phyloP scores from a whole-genome alignment of 2,797 vertebrate genomes.

The Myotis myotis region DNA sequence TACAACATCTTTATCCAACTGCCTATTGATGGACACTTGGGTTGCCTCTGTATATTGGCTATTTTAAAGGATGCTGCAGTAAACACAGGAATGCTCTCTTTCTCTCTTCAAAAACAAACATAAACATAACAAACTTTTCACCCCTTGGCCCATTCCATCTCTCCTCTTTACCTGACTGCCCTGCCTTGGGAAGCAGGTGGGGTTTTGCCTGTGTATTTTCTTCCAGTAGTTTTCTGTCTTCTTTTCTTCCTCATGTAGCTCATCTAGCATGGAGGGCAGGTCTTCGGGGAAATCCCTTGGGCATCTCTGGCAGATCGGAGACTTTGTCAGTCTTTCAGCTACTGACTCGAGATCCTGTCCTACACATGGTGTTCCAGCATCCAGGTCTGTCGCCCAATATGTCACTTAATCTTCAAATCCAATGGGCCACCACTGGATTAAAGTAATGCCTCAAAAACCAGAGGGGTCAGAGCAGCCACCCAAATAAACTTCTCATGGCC shows the following conservation, averaged over 20 bases:
- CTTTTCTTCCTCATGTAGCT: not conserved
- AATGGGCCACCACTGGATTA: not conserved
- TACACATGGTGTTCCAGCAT: not conserved
- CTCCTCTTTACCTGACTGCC: not conserved
- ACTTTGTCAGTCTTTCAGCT: not conserved
- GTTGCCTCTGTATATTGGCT: not conserved
- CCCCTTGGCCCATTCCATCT: too few species aligned
- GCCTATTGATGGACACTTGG: not conserved
- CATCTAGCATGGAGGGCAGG: not conserved
- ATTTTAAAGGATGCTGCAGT: not conserved
- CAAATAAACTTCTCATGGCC: not conserved
- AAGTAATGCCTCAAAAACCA: not conserved
- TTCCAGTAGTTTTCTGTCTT: not conserved
- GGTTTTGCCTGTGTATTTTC: not conserved
- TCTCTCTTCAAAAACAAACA: not conserved
- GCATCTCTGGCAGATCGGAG: not conserved
- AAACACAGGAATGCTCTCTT: not conserved
- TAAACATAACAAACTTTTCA: not conserved
- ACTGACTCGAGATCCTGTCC: not conserved
- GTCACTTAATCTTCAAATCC: not conserved
- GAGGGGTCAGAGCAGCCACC: not conserved
- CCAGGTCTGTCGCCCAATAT: not conserved
- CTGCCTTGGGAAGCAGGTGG: not conserved
- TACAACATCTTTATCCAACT: not conserved
- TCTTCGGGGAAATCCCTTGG: not conserved